Evolutionary conservation across 2,888 invertebrate genomes (phyloP).

Genomic region (Hyposoter didymator): DNA sequence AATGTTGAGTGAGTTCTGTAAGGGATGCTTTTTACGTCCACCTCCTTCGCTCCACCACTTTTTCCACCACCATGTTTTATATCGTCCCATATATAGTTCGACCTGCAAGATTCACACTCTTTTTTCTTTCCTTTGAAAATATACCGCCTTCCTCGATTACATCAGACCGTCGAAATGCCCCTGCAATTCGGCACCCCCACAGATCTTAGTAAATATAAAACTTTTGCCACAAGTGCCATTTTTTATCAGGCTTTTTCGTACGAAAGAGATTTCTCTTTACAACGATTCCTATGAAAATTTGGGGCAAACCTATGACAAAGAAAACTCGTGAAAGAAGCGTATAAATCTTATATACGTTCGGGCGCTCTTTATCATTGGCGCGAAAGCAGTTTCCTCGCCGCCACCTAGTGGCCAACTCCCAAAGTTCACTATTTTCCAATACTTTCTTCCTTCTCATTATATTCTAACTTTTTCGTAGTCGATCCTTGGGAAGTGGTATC

Average conservation of each 20-base stretch:
- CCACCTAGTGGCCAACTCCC: neutral
- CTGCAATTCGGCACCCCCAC: neutral
- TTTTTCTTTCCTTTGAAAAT: neutral
- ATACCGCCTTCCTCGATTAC: neutral
- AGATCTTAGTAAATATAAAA: neutral
- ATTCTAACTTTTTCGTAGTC: slow-evolving; percentile 13
- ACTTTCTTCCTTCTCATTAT: slow-evolving; percentile 27
- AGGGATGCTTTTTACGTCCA: slow-evolving; percentile 25
- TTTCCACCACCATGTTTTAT: neutral
- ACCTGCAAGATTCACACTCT: neutral
- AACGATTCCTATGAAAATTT: neutral
- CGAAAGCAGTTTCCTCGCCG: neutral
- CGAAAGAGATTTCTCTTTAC: neutral
- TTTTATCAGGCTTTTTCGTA: neutral
- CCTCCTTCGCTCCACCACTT: neutral
- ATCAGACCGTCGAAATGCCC: neutral
- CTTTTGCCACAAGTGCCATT: neutral
- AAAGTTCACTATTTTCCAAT: neutral
- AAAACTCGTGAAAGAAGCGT: neutral
- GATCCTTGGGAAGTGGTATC: slow-evolving; percentile 13
- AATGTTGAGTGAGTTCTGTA: neutral
- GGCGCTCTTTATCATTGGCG: neutral
- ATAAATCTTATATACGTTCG: neutral
- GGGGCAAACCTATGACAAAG: neutral
- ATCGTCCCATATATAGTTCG: neutral